These are phyloP conservation scores for Epinotia demarniana DNA, from an alignment of 2,888 invertebrate genomes.

Conservation along the genomic window DNA sequence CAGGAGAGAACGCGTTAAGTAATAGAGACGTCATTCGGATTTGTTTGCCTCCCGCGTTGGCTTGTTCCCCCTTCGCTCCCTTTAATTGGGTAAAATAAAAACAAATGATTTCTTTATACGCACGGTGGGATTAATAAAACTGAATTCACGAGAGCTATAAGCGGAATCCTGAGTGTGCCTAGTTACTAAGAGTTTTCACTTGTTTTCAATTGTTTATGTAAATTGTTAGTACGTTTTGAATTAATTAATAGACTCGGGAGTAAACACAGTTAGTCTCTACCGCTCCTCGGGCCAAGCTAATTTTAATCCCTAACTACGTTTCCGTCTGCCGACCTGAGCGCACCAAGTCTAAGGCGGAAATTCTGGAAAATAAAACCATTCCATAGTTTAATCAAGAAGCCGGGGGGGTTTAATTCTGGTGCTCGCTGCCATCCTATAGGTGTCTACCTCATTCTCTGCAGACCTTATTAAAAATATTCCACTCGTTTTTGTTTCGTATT, in stretches of 20 bases:
- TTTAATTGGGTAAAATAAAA: constrained; percentile 45
- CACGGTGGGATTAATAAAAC: constrained; percentile 41
- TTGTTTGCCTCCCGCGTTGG: constrained; percentile 40
- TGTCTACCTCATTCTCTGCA: constrained; percentile 22
- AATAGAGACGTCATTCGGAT: constrained; percentile 44
- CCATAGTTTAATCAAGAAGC: constrained; percentile 41
- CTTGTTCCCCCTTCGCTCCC: constrained; percentile 41
- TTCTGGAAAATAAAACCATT: constrained; percentile 23
- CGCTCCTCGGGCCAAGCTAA: constrained; percentile 9
- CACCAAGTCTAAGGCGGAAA: constrained; percentile 1
- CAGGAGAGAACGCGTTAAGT: constrained; percentile 44
- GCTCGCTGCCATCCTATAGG: constrained; percentile 6
- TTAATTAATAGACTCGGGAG: constrained; percentile 7
- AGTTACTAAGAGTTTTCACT: constrained; percentile 14
- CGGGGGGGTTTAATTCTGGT: constrained; percentile 28
- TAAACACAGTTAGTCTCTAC: constrained; percentile 17
- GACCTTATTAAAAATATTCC: constrained; percentile 34
- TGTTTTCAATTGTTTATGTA: constrained; percentile 19
- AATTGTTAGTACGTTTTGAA: constrained; percentile 18
- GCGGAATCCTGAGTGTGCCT: constrained; percentile 6
- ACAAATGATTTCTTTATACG: constrained; percentile 45
- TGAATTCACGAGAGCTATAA: constrained; percentile 18
- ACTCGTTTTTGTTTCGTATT: constrained; percentile 47
- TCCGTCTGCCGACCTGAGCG: constrained; percentile 8
- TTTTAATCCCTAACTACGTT: constrained; percentile 20